Base-by-base conservation (phyloP, 2,797 vertebrate species). In the Heteromormyrus szaboi region DNA sequence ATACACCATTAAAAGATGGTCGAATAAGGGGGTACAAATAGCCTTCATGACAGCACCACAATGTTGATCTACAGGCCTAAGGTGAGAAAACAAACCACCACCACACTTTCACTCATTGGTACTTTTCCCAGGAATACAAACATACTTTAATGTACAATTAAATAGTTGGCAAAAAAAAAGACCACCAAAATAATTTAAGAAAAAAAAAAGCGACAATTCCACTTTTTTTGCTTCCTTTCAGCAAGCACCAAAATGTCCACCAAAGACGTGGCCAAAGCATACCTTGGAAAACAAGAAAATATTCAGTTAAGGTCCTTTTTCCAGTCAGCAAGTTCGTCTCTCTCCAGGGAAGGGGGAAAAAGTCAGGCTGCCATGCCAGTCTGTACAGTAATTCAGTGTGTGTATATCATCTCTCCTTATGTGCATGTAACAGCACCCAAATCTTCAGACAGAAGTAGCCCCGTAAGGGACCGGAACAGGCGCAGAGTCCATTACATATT, bases 61-160 rank as follows among this genome's bases (percentile, higher is more conserved):
- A 9, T 0, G 3, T n/a, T 4, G 79, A 83, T 44, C 62, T 29
- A 68, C 62, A 29, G 9, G 62, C 25, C 25, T 9, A 68, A 46
- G 41, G 19, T 9, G 19, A n/a, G 37, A 50, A 25, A 25, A 50
- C 88, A 87, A 90, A 87, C 22, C 50, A 84, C 88, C 90, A 76
- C 44, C 89, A 91, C 68, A 85, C 88, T 62, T 86, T 88, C 89
- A 88, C 37, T 41, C 72, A 79, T 65, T 4, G 19, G 87, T 62
- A 90, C 91, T 93, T 94, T 92, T 93, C 93, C 93, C 94, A 96
- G 96, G 95, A 94, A 95, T 96, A 96, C 96, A 96, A 97, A 96
- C 96, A 96, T 96, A 96, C 96, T 97, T 97, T 95, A 95, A 95
- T 96, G 94, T 95, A 97, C 96, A 97, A 96, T 96, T 96, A 97